These are phyloP conservation scores for Heterotis niloticus DNA, from an alignment of 2,113 vertebrate genomes.

Conservation along the genomic window DNA sequence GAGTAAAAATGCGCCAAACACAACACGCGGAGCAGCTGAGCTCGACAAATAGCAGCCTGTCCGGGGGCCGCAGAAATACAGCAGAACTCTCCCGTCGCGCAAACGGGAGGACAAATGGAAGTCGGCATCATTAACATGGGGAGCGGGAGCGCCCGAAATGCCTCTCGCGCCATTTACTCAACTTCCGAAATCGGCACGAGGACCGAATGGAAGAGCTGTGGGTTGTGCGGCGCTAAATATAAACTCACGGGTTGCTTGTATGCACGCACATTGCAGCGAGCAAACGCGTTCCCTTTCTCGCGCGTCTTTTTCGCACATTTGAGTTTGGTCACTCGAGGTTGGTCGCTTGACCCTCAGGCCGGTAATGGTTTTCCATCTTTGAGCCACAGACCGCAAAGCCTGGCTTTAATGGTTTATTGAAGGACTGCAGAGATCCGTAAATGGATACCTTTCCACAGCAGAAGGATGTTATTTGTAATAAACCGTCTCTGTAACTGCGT, in stretches of 20 bases:
- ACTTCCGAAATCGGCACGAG: too few species aligned
- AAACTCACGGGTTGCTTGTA: too few species aligned
- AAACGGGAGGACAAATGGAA: conserved; percentile 40
- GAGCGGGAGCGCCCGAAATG: conserved; percentile 52
- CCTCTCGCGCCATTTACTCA: conserved; percentile 53
- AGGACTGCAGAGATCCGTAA: conserved; percentile 34
- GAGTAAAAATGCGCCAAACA: not conserved
- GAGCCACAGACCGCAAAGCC: conserved; percentile 17
- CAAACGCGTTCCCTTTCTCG: too few species aligned
- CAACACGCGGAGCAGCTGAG: not conserved
- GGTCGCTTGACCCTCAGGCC: conserved; percentile 26
- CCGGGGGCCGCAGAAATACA: not conserved
- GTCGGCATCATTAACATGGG: conserved; percentile 51
- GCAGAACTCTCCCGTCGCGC: too few species aligned
- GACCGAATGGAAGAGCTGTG: conserved; percentile 34
- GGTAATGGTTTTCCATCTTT: not conserved
- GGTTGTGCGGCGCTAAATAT: too few species aligned
- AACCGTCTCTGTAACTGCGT: conserved; percentile 31
- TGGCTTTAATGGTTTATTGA: conserved; percentile 12
- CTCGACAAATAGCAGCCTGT: not conserved
- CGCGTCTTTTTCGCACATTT: too few species aligned
- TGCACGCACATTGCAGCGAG: too few species aligned
- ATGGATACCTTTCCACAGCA: conserved; percentile 36
- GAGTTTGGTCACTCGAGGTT: conserved; percentile 34
- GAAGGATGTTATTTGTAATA: conserved; percentile 38